Base-by-base conservation (phyloP, 2,888 invertebrate genomes). In the Ptilodon capucinus region DNA sequence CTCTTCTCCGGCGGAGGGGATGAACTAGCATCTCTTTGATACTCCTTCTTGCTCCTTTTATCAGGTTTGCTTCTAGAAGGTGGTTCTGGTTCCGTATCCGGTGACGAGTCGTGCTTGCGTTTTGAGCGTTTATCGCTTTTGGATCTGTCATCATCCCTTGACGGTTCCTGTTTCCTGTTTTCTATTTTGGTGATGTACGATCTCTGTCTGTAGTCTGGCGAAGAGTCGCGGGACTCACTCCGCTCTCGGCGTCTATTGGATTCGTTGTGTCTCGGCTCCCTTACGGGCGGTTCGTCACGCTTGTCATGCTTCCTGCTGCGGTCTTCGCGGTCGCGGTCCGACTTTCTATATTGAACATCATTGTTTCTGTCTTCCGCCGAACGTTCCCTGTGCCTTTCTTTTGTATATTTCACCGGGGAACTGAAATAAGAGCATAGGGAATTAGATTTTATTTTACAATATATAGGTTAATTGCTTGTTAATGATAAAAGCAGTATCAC, bases 251-350 rank as follows among this genome's bases (percentile, higher is more conserved):
- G 74, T 64, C 60, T 77, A 52, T 40, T 47, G 3, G 67, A 50
- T 7, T 79, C 76, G 19, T 57, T 62, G 35, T 71, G 72, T 34
- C 76, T 68, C 2, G 71, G 55, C 30, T 68, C 74, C 36, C 65
- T 74, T 0, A 36, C 14, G 9, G 61, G 50, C 5, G 54, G 49
- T 16, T 84, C 85, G 2, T 79, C 72, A 5, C 75, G 69, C 52
- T 86, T 91, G 49, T 91, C 92, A 59, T 89, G 82, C 46, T 64
- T 67, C 17, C 79, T 87, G 50, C 51, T 73, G 38, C 78, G 79
- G 21, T 89, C 91, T 49, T 90, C 91, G 58, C 84, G 90, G 35
- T 84, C 88, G 46, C 82, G 80, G 5, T 91, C 88, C 36, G 84
- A 82, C 44, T 84, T 91, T 61, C 84, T 90, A 56, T 70, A 64